These are phyloP conservation scores for Drosophila ambigua DNA, from an alignment of 1,140 invertebrate genomes.

Conservation along the genomic window DNA sequence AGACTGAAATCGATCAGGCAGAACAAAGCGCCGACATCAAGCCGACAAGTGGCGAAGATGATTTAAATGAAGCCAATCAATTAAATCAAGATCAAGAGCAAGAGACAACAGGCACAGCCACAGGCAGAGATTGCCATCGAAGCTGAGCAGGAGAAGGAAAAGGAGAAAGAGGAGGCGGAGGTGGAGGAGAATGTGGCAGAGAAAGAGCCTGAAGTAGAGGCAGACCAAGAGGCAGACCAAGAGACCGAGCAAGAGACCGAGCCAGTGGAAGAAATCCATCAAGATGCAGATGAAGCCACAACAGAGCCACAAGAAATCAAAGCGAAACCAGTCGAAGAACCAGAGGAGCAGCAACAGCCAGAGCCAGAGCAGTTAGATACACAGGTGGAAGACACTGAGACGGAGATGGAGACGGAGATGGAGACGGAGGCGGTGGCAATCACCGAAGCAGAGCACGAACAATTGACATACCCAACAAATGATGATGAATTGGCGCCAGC, in stretches of 20 bases:
- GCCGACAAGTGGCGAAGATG: conserved; percentile 78
- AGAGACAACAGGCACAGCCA: no score
- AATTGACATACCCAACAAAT: conserved; percentile 81
- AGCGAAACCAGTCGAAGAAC: conserved; percentile 37
- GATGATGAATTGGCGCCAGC: conserved; percentile 81
- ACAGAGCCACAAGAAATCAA: conserved; percentile 33
- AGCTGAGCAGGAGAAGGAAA: conserved; percentile 8
- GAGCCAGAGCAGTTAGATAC: neutral
- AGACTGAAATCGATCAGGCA: conserved; percentile 53
- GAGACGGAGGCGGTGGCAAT: conserved; percentile 54
- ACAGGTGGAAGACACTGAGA: neutral
- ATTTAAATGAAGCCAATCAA: conserved; percentile 82
- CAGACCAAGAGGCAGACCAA: conserved; percentile 42
- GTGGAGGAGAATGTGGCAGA: conserved; percentile 16
- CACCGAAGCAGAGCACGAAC: conserved; percentile 72
- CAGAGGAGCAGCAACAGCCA: neutral
- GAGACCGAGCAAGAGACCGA: conserved; percentile 37
- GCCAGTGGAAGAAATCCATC: conserved; percentile 39
- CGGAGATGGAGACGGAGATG: conserved; percentile 13
- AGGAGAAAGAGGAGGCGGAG: conserved; percentile 8
- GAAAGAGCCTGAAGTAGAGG: conserved; percentile 40
- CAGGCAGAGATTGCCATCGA: conserved; percentile 23
- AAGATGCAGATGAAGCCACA: conserved; percentile 54
- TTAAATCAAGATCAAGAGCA: conserved; percentile 63
- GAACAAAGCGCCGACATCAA: conserved; percentile 73